Evolutionary conservation across 1,140 invertebrate species (phyloP).

Genomic region (Drosophila murphyi): DNA sequence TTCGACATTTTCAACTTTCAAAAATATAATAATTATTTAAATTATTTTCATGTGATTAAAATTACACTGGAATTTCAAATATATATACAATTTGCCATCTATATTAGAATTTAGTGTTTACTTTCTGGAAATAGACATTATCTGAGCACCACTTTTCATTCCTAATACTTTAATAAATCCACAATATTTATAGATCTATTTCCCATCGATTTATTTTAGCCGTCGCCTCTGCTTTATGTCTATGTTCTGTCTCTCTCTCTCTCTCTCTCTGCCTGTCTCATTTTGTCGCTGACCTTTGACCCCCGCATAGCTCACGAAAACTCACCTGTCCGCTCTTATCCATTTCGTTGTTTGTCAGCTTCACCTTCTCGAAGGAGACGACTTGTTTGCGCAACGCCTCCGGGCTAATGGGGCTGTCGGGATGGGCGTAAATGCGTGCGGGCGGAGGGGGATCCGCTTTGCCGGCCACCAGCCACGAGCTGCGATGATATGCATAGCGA

Average conservation of each 20-base stretch:
- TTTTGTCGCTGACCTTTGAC: constrained; percentile 6
- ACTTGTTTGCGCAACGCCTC: constrained; percentile 98
- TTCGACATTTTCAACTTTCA: too few species aligned
- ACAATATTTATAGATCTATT: background rate
- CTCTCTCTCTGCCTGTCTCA: background rate
- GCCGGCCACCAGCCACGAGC: constrained; percentile 98
- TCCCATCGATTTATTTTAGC: background rate
- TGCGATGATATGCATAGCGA: constrained; percentile 98
- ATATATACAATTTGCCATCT: too few species aligned
- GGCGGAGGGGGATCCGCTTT: constrained; percentile 99
- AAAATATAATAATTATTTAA: too few species aligned
- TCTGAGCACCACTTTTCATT: too few species aligned
- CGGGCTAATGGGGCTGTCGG: constrained; percentile 98
- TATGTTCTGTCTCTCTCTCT: background rate
- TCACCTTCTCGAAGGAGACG: constrained; percentile 99
- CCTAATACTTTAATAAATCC: background rate
- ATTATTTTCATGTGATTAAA: too few species aligned
- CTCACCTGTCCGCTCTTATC: constrained; percentile 99
- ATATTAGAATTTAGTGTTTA: too few species aligned
- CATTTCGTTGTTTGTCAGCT: constrained; percentile 99
- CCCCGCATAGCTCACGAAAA: constrained; percentile 28
- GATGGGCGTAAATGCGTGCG: constrained; percentile 96
- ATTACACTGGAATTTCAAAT: too few species aligned
- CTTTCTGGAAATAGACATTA: too few species aligned
- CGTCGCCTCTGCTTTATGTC: background rate